Base-by-base conservation (phyloP, 2,113 vertebrate genomes). In the Egretta garzetta region DNA sequence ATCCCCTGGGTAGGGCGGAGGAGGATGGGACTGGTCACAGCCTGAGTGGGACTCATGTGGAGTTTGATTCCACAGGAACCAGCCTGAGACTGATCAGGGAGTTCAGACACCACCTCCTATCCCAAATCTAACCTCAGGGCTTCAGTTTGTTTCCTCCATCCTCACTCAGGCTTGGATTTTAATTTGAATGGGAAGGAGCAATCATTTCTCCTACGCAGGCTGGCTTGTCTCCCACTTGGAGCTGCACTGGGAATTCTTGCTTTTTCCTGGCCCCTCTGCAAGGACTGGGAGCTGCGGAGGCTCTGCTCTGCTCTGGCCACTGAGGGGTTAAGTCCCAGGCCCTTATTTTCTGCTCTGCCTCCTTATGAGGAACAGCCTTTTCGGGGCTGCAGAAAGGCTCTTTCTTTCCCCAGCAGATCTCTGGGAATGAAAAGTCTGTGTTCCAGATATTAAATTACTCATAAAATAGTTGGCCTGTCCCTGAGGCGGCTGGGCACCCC, bases 361-460 rank as follows among this genome's bases (percentile, higher is more conserved):
- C 60, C 93, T 97, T 95, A 86, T 89, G 97, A 98, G 96, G 95
- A 97, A 89, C 97, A 97, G 97, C 94, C 95, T 97, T 91, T 47
- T 72, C 68, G 8, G 76, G 87, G 75, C 90, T 90, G 88, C 80
- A 88, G 93, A 95, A 96, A 97, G 91, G 93, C 58, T 85, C 91
- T 95, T 96, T 97, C 52, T 70, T 95, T 86, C 97, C 96, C 84
- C 91, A 85, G 76, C 68, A 96, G 95, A 96, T 97, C 97, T 95
- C 97, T 73, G 97, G 96, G 96, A 98, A 97, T 96, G 96, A 94
- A 94, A 93, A 97, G 93, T 96, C 97, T 96, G 68, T 91, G 97
- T 96, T 98, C 98, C 97, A 98, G 97, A 98, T 98, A 98, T 98
- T 98, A 98, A 98, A 98, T 98, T 98, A 98, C 98, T 98, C 98